Conservation (phyloP, 2,113 vertebrate species). For the Anhinga rufa region DNA sequence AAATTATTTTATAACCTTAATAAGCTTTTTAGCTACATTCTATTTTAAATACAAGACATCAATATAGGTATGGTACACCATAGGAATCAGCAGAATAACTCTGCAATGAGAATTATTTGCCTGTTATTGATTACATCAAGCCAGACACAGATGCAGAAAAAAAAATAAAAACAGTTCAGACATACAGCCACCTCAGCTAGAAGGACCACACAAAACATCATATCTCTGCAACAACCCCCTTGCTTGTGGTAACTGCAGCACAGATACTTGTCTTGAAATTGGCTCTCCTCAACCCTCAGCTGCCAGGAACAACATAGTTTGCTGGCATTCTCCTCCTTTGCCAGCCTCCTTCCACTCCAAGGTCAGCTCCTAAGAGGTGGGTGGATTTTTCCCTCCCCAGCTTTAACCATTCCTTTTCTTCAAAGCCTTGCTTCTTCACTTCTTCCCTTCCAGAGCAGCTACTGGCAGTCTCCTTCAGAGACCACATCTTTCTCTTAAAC, state of each 20-base stretch:
- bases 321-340: not conserved
- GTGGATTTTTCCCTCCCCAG: not conserved
- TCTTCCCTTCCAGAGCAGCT: not conserved
- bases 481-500: not conserved
- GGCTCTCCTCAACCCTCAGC: not conserved
- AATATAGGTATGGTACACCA: not conserved
- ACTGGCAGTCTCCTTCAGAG: not conserved
- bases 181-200: not conserved
- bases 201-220: not conserved
- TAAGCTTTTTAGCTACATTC: not conserved
- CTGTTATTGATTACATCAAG: not conserved
- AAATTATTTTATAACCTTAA: not conserved
- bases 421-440: not conserved
- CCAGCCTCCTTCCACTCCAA: not conserved
- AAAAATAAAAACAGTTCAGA: not conserved
- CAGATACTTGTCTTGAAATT: not conserved
- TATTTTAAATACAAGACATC: not conserved
- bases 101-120: not conserved
- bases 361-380: not conserved
- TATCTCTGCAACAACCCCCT: not conserved
- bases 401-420: not conserved
- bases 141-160: not conserved
- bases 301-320: not conserved
- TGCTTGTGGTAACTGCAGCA: not conserved
- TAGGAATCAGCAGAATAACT: not conserved